These are phyloP conservation scores for Heterodera schachtii DNA, from an alignment of 1,140 invertebrate species.

Conservation along the genomic window DNA sequence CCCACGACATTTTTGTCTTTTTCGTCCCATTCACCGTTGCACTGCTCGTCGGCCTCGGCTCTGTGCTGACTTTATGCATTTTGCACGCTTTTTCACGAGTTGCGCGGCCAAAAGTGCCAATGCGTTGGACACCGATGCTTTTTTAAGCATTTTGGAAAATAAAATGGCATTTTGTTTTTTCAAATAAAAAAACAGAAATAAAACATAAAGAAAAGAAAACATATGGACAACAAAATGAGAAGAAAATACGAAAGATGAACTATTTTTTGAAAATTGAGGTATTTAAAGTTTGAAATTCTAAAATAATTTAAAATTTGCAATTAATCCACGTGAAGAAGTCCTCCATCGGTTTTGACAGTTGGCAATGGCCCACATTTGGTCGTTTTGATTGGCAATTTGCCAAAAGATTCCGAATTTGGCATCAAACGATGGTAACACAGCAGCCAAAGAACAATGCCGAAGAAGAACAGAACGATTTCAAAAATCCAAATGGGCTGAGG, in stretches of 20 bases:
- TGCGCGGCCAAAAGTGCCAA: no score
- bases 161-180: neutral
- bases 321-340: neutral
- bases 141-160: neutral
- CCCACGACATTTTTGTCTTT: neutral
- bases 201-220: neutral
- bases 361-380: constrained; percentile 6
- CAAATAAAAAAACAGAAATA: neutral
- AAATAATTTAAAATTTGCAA: constrained; percentile 5
- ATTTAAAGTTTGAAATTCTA: neutral
- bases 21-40: neutral
- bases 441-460: constrained; percentile 29
- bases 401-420: constrained; percentile 3
- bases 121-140: neutral
- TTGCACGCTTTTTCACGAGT: neutral
- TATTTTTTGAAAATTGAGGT: neutral
- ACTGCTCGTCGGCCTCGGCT: neutral
- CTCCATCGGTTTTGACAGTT: constrained; percentile 5
- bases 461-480: constrained; percentile 13
- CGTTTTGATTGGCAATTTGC: neutral
- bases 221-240: neutral
- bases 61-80: neutral
- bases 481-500: constrained; percentile 31
- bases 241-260: no score
- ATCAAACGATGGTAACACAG: constrained; percentile 39